Percentiles rank a stretch among this genome's conserved stretches.
These are phyloP conservation scores for Galeopsomyia nigrocyanea DNA, from an alignment of 2,888 invertebrate species.

Conservation along the genomic window DNA sequence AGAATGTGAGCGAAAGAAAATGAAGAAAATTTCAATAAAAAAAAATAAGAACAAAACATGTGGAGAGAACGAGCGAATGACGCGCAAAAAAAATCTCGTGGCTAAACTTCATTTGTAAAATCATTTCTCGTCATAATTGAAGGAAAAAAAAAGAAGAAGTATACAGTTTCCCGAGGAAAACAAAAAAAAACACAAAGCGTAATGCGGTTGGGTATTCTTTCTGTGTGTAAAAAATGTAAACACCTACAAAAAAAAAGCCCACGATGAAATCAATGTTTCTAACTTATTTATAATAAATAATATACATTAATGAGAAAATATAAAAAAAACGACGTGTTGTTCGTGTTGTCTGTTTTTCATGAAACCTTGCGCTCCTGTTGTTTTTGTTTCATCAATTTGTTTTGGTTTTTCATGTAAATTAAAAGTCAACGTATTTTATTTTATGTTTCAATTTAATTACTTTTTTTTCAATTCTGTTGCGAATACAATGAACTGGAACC, in stretches of 20 bases:
- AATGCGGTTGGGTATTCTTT: conserved; percentile 64
- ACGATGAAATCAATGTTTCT: conserved; percentile 66
- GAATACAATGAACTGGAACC: background rate
- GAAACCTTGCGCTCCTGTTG: background rate
- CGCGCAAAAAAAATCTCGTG: conserved; percentile 59
- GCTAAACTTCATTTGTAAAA: conserved; percentile 73
- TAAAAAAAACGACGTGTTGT: conserved; percentile 59
- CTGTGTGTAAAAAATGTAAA: conserved; percentile 69
- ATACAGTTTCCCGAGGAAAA: conserved; percentile 69
- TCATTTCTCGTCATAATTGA: conserved; percentile 70
- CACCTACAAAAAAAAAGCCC: conserved; percentile 62
- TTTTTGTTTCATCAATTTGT: background rate
- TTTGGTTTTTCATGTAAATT: too few species aligned
- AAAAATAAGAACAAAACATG: conserved; percentile 23
- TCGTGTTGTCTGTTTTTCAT: background rate
- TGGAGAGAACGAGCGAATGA: conserved; percentile 51
- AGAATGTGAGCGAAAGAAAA: background rate
- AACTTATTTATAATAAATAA: conserved; percentile 69
- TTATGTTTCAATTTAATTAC: background rate
- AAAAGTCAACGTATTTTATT: too few species aligned
- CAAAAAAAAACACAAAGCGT: conserved; percentile 36
- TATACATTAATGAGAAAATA: conserved; percentile 68
- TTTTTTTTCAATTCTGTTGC: background rate
- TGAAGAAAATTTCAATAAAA: background rate
- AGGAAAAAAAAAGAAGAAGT: conserved; percentile 59